Percentiles rank a stretch among this genome's conserved stretches.
Conservation (phyloP, 2,113 vertebrate genomes). For the Syngnathus typhle region DNA sequence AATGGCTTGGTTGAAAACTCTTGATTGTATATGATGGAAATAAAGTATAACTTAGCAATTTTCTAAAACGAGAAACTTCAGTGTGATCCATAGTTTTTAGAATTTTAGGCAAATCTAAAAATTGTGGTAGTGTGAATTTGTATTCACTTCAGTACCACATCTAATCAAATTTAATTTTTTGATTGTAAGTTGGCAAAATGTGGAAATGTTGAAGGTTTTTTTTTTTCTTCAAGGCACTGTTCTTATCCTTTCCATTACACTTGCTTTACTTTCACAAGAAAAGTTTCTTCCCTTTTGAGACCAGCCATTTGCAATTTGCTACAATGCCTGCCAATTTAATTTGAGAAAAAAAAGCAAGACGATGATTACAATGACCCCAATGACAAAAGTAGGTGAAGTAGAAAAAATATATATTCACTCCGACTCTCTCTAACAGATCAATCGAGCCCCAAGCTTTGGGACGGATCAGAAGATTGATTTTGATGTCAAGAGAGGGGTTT, state of each 20-base stretch:
- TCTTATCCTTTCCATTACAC: conserved; percentile 15
- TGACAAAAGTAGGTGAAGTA: conserved; percentile 19
- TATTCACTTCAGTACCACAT: no score
- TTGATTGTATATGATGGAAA: conserved; percentile 25
- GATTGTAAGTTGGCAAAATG: no score
- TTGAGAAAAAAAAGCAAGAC: conserved; percentile 19
- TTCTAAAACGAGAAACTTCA: no score
- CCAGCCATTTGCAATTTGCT: conserved; percentile 36
- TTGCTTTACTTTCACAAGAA: background rate
- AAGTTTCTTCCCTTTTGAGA: conserved; percentile 12
- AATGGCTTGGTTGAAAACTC: conserved; percentile 20
- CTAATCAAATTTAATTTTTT: background rate
- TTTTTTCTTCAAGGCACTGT: background rate
- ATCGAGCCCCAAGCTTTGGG: conserved; percentile 96
- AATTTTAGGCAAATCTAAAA: no score
- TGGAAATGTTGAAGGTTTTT: no score
- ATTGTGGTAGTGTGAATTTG: no score
- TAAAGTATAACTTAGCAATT: background rate
- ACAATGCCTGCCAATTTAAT: conserved; percentile 25
- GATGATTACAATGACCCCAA: background rate
- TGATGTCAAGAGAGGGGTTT: conserved; percentile 91
- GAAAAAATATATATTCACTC: conserved; percentile 32
- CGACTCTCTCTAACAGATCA: conserved; percentile 78
- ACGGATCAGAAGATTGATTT: conserved; percentile 99
- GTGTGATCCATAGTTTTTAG: no score